Conservation (phyloP, 2,888 invertebrate genomes). For the Sinodicranocentrus sp. region DNA sequence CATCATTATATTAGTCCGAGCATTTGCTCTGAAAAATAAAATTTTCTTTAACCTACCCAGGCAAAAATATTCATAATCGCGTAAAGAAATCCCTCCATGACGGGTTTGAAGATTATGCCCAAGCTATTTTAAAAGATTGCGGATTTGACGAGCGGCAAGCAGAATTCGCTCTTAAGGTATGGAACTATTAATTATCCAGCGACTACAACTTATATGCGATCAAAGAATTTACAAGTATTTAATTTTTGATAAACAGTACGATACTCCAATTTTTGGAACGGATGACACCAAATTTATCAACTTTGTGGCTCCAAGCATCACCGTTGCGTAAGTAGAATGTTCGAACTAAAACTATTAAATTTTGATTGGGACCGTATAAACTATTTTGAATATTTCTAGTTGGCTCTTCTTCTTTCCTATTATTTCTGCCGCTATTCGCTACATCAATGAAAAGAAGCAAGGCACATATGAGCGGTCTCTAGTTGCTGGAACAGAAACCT, state of each 20-base stretch:
- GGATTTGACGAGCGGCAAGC: constrained; percentile 90
- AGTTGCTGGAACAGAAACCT: constrained; percentile 87
- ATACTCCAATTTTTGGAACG: constrained; percentile 88
- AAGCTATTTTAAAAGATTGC: constrained; percentile 85
- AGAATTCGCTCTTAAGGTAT: constrained; percentile 45
- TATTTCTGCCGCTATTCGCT: constrained; percentile 56
- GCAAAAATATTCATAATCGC: constrained; percentile 89
- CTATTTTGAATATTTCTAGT: constrained; percentile 23
- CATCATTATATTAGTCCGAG: not conserved
- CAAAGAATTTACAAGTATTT: too few relatives aligned
- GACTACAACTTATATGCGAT: too few relatives aligned
- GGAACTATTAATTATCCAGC: constrained; percentile 7
- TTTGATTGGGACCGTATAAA: too few relatives aligned
- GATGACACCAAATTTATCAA: constrained; percentile 95
- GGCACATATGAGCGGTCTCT: constrained; percentile 63
- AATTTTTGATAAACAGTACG: constrained; percentile 23
- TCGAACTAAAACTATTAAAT: too few relatives aligned
- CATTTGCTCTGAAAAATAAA: not conserved
- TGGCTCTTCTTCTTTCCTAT: constrained; percentile 59
- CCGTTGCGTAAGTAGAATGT: constrained; percentile 78
- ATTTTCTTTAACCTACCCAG: not conserved
- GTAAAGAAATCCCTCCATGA: constrained; percentile 90
- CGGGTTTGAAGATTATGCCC: constrained; percentile 91
- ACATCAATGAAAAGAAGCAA: constrained; percentile 60
- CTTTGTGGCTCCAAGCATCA: constrained; percentile 93